These are phyloP conservation scores for Cyprinus carpio DNA, from an alignment of 2,113 vertebrate genomes.

Conservation along the genomic window DNA sequence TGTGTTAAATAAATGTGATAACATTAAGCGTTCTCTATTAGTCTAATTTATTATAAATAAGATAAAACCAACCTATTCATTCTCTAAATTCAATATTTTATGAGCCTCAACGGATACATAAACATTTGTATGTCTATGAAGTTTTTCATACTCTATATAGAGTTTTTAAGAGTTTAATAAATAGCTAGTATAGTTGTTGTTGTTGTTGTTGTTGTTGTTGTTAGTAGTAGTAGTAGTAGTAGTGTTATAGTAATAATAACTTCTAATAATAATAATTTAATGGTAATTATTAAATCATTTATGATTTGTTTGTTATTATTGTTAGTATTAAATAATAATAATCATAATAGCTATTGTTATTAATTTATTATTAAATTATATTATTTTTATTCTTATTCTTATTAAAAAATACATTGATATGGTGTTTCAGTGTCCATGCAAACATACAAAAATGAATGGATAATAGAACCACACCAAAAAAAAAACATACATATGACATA, in stretches of 20 bases:
- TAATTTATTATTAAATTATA: not conserved
- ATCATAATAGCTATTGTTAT: not conserved
- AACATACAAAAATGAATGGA: not conserved
- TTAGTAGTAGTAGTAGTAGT: too few relatives aligned
- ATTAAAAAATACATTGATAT: not conserved
- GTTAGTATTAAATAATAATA: too few relatives aligned
- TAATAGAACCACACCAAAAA: not conserved
- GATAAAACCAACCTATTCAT: not conserved
- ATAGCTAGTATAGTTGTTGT: too few relatives aligned
- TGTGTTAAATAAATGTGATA: not conserved
- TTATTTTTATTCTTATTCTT: not conserved
- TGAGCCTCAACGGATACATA: not conserved
- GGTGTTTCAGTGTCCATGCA: not conserved
- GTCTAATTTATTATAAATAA: not conserved
- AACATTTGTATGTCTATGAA: not conserved
- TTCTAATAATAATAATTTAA: too few relatives aligned
- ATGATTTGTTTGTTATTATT: too few relatives aligned
- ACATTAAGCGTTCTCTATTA: not conserved
- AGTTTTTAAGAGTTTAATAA: too few relatives aligned
- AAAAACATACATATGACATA: not conserved
- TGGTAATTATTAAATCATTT: too few relatives aligned
- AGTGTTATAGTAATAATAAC: not conserved
- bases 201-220: too few relatives aligned
- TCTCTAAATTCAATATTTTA: not conserved
- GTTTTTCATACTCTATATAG: not conserved